Evolutionary conservation across 1,140 invertebrate genomes (phyloP), one percentile per base, ranked within the genome.

Genomic region (Calycopis cecrops): DNA sequence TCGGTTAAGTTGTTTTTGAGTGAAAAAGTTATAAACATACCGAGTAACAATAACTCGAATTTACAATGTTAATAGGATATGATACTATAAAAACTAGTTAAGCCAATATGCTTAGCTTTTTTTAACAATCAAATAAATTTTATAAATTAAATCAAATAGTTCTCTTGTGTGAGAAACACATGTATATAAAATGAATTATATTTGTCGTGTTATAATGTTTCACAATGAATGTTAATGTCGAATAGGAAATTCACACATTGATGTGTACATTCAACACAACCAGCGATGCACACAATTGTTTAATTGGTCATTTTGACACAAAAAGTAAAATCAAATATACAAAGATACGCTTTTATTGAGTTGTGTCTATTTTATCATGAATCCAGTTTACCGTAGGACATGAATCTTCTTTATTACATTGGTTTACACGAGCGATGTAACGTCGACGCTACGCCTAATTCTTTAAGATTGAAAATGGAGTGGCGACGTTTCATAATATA

Each of bases 211-310:
- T 63, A 71, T 78, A 74, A 84, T 73, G 73, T 78, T 79, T 76
- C 63, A 76, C 63, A 64, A 76, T 69, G 66, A 54, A 75, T 69
- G 70, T 70, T 71, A 71, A 74, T 67, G 63, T 54, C 48, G 71
- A 74, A 79, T 75, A 76, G 79, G 71, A 79, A 79, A 76, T 85
- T 76, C 69, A 78, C 69, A 71, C 80, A 79, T 82, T 80, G 71
- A 79, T 79, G 69, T 82, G 67, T 74, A 70, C 68, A 65, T 69
- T 66, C 71, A 78, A 79, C 67, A 77, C 71, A 69, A 60, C 58
- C 57, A 67, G 68, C 67, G 73, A 44, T 44, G 40, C 40, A 73
- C n/a, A n/a, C n/a, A n/a, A n/a, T 76, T 76, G 69, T 68, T 67
- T 71, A 74, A 73, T 79, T 79, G 63, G 70, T 63, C 14, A 14